These are phyloP conservation scores for Conchocele bisecta DNA, from an alignment of 2,888 invertebrate species.

Conservation along the genomic window DNA sequence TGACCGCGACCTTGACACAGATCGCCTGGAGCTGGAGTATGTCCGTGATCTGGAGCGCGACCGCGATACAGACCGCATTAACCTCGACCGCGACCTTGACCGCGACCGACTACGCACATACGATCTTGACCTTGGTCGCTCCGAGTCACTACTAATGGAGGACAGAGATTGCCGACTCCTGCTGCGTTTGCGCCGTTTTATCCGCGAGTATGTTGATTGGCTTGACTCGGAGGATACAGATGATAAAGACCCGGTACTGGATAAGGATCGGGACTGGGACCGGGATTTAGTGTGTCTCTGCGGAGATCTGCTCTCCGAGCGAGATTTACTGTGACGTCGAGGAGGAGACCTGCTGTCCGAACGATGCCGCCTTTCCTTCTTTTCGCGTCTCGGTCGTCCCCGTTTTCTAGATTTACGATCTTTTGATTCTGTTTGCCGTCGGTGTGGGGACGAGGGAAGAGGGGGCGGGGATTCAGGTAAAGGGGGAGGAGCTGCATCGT, in stretches of 20 bases:
- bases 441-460: constrained; percentile 40
- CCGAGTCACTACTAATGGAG: constrained; percentile 55
- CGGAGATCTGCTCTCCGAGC: constrained; percentile 29
- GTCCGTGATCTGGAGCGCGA: constrained; percentile 40
- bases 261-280: neutral
- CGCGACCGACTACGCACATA: constrained; percentile 14
- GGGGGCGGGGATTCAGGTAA: constrained; percentile 30
- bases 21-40: constrained; percentile 32
- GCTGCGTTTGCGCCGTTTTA: constrained; percentile 19
- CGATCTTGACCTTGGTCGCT: constrained; percentile 40
- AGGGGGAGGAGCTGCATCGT: constrained; percentile 38
- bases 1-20: constrained; percentile 47
- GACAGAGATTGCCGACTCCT: constrained; percentile 48
- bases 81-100: constrained; percentile 41
- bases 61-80: constrained; percentile 32
- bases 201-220: constrained; percentile 13
- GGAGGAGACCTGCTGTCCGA: constrained; percentile 40
- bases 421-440: neutral
- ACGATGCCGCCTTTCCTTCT: constrained; percentile 13
- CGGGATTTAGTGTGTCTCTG: constrained; percentile 1
- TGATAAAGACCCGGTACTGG: constrained; percentile 33
- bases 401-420: neutral
- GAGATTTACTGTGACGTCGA: neutral
- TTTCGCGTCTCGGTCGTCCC: constrained; percentile 3
- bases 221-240: constrained; percentile 35